Evolutionary conservation across 2,888 invertebrate species (phyloP), one percentile per base, ranked within the genome.

Genomic region (Atrina japonica): DNA sequence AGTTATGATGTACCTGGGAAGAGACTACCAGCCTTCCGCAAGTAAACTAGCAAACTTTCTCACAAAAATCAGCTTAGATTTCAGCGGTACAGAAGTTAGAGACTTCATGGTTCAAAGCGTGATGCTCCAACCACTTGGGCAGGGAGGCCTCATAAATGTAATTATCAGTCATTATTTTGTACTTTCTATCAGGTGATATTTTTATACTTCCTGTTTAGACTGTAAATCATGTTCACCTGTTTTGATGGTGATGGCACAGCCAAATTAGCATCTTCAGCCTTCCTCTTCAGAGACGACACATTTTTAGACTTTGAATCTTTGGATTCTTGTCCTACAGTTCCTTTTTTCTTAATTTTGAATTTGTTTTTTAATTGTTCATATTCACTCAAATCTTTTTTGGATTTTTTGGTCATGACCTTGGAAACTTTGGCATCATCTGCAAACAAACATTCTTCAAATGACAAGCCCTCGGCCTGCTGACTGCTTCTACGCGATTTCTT

Each of bases 341-440:
- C 67, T 43, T 65, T 79, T 63, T 80, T 82, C 66, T 80, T 82
- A 9, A 82, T 71, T 49, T 75, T 80, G 47, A 80, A 82, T 60
- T 82, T 82, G 11, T 77, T 73, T 40, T 73, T 78, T 7, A 82
- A 64, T 21, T 75, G 50, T 58, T 75, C 78, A 73, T 82, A 82
- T 43, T 11, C 35, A 5, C 70, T 75, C 43, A 67, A 67, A 45
- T 71, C 70, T 5, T 49, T 52, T 52, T 76, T 69, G 2, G 56
- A 29, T 29, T 67, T 55, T 6, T 53, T 55, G 3, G 29, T 50
- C 25, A 65, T 64, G 7, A 29, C 49, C n/a, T 35, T 35, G 5
- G 35, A 35, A 7, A 35, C 35, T 35, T 35, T 35, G 35, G 52
- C 3, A 9, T 30, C 18, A 75, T 76, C 75, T 16, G 73, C 52